Percentiles rank a stretch among this genome's conserved stretches.
phyloP scores from a whole-genome alignment of 1,140 invertebrate genomes.

The Calephelis virginiensis region DNA sequence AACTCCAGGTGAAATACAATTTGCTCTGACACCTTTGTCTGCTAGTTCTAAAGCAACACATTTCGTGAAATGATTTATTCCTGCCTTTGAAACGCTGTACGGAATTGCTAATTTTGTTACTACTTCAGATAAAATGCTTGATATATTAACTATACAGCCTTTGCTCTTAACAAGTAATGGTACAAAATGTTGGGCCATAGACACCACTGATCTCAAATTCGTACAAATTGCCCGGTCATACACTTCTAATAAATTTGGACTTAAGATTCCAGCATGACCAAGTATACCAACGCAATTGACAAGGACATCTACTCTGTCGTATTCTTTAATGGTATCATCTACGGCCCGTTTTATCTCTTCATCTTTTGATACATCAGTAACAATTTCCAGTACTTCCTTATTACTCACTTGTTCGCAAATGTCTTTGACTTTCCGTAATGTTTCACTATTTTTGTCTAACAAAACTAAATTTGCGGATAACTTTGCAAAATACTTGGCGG shows the following conservation, averaged over 20 bases:
- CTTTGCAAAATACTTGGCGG: slow-evolving; percentile 39
- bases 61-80: slow-evolving; percentile 37
- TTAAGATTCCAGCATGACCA: slow-evolving; percentile 6
- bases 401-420: background rate
- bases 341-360: slow-evolving; percentile 31
- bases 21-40: slow-evolving; percentile 36
- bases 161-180: too few species aligned
- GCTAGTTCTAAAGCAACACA: slow-evolving; percentile 38
- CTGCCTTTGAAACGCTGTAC: slow-evolving; percentile 32
- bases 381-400: slow-evolving; percentile 31
- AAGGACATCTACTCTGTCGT: too few species aligned
- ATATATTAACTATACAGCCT: slow-evolving; percentile 34
- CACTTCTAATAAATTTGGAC: too few species aligned
- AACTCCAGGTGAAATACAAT: slow-evolving; percentile 36
- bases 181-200: too few species aligned
- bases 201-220: too few species aligned
- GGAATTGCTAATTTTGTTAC: background rate
- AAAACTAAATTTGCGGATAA: slow-evolving; percentile 38
- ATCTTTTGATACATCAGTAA: slow-evolving; percentile 33
- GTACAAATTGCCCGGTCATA: too few species aligned
- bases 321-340: slow-evolving; percentile 18
- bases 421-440: slow-evolving; percentile 7
- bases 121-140: slow-evolving; percentile 24
- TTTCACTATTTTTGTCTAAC: slow-evolving; percentile 31
- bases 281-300: too few species aligned